Base-by-base conservation (phyloP, 2,888 invertebrate genomes). In the Cryptus viduatorius region DNA sequence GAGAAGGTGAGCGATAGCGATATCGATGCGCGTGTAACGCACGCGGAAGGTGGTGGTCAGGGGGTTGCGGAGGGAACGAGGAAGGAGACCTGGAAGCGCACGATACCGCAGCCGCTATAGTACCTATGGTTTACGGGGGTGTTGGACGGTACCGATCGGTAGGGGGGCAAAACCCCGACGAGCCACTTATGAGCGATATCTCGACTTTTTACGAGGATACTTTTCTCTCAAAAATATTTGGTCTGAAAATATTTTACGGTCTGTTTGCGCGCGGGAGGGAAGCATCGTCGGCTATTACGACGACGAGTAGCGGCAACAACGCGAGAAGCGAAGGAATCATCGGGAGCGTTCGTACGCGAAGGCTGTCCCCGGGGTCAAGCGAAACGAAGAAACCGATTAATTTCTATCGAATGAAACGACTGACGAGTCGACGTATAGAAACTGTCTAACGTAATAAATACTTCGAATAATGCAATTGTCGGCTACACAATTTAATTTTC, bases 121-220 rank as follows among this genome's bases (percentile, higher is more conserved):
- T 46, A 19, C 16, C 31, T n/a, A 53, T 56, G 16, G 10, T 56
- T 31, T 37, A 72, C 46, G 61, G 71, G 50, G 50, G 44, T 56
- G 69, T 65, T 24, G 64, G 69, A 77, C 48, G 78, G 24, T 59
- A 72, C n/a, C 46, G 24, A 53, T 29, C 59, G 29, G 65, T 46
- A 14, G 68, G 37, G 48, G 44, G 56, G 53, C 65, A 24, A 42
- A 56, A 50, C 19, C 65, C 77, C 65, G 73, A 75, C 65, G 77
- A 75, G 76, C 86, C 82, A 86, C 86, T 86, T 86, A 86, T 82
- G 84, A 82, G 82, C 82, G 84, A 82, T 86, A 84, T 86, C 72
- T 68, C 72, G 59, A 82, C 64, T 82, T 86, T 86, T 86, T 86
- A 85, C 80, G 85, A 86, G 61, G 82, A 79, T 82, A 86, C 79